These are phyloP conservation scores for Delichon dasypus DNA, from an alignment of 2,797 vertebrate genomes.

Conservation along the genomic window DNA sequence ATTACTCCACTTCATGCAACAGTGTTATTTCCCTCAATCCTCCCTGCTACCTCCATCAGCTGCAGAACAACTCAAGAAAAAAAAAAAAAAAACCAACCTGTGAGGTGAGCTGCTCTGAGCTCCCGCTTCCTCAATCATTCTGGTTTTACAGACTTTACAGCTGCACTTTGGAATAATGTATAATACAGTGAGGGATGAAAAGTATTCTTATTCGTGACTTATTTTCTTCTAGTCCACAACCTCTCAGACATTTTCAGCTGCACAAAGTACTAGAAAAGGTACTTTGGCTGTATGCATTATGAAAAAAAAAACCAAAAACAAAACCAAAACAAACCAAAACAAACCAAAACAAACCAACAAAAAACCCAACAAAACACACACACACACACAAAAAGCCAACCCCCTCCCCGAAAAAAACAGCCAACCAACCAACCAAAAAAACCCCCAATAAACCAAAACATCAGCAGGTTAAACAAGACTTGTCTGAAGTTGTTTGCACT, in stretches of 20 bases:
- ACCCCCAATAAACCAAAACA: too few species aligned
- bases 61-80: background rate
- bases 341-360: too few species aligned
- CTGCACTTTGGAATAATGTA: background rate
- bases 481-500: background rate
- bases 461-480: background rate
- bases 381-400: too few species aligned
- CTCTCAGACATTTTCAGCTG: background rate
- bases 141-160: background rate
- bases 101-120: background rate
- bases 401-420: too few species aligned
- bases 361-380: too few species aligned
- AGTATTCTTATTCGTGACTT: background rate
- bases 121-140: accelerated
- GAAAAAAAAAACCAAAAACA: too few species aligned
- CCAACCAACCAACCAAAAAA: too few species aligned
- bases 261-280: background rate
- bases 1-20: background rate
- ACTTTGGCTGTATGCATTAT: background rate
- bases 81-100: background rate
- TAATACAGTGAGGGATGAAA: background rate
- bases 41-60: background rate
- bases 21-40: accelerated
- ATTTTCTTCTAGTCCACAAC: background rate
- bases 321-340: too few species aligned